These are phyloP conservation scores for Anticlea derivata DNA, from an alignment of 2,888 invertebrate species.

Conservation along the genomic window DNA sequence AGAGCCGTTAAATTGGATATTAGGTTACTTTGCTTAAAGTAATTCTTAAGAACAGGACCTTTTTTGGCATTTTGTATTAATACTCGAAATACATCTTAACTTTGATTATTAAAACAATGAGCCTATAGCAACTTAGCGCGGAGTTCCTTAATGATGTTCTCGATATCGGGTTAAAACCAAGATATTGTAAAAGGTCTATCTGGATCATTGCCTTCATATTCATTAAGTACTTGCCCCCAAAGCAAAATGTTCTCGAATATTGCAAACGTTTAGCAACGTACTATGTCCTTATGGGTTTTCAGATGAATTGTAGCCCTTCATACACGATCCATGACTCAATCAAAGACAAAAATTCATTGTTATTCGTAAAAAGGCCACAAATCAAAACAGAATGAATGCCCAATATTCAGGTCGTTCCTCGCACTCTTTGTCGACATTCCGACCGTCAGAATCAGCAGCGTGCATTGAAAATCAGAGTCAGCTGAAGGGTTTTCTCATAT, in stretches of 20 bases:
- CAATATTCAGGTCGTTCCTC: conserved; percentile 29
- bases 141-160: conserved; percentile 5
- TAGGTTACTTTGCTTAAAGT: conserved; percentile 31
- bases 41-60: conserved; percentile 23
- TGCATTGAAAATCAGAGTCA: conserved; percentile 42
- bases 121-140: conserved; percentile 21
- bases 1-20: conserved; percentile 46
- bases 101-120: conserved; percentile 28
- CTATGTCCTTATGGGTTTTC: too few species aligned
- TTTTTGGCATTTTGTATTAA: conserved; percentile 27
- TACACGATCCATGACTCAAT: conserved; percentile 26
- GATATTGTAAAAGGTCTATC: not conserved
- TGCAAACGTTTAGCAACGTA: too few species aligned
- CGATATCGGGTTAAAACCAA: not conserved
- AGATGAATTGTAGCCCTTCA: conserved; percentile 6
- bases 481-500: conserved; percentile 33
- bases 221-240: too few species aligned
- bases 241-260: too few species aligned
- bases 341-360: conserved; percentile 31
- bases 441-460: conserved; percentile 31
- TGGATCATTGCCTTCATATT: not conserved
- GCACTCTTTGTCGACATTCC: conserved; percentile 36
- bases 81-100: too few species aligned
- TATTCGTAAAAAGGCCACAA: conserved; percentile 26
- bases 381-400: conserved; percentile 33